phyloP scores from a whole-genome alignment of 2,888 invertebrate genomes.

The Dascillus cervinus region DNA sequence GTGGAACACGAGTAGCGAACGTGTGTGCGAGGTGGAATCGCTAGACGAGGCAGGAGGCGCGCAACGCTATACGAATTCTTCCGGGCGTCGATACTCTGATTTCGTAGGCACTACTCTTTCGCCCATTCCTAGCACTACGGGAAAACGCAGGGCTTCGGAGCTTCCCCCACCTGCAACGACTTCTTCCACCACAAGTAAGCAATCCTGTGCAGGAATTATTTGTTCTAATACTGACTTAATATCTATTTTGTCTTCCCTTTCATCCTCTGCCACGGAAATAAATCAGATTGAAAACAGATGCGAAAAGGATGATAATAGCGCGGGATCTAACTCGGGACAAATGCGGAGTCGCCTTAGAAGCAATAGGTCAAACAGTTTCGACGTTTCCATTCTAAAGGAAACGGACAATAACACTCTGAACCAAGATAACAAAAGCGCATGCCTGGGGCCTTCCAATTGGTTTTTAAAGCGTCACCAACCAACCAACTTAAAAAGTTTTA shows the following conservation, averaged over 20 bases:
- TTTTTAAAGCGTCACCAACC: constrained; percentile 73
- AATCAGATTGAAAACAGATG: constrained; percentile 51
- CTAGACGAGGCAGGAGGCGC: constrained; percentile 57
- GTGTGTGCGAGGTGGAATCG: constrained; percentile 74
- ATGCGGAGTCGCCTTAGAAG: constrained; percentile 55
- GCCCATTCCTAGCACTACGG: constrained; percentile 49
- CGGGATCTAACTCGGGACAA: constrained; percentile 37
- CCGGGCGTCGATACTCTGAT: constrained; percentile 63
- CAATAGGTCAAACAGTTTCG: constrained; percentile 77
- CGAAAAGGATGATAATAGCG: constrained; percentile 30
- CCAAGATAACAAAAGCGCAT: constrained; percentile 22
- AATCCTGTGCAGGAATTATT: constrained; percentile 52
- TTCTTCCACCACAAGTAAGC: constrained; percentile 34
- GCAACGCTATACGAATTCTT: constrained; percentile 48
- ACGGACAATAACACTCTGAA: constrained; percentile 37
- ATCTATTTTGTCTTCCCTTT: constrained; percentile 69
- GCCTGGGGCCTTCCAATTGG: constrained; percentile 58
- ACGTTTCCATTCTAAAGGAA: constrained; percentile 63
- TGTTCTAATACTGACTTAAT: constrained; percentile 77
- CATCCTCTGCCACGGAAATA: constrained; percentile 75
- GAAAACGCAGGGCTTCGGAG: constrained; percentile 62
- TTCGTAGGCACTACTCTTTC: constrained; percentile 56
- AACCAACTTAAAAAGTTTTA: constrained; percentile 51
- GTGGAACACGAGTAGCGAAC: constrained; percentile 73
- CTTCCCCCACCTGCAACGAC: constrained; percentile 48